Evolutionary conservation across 2,888 invertebrate genomes (phyloP).

Genomic region (Neelides folsomi): DNA sequence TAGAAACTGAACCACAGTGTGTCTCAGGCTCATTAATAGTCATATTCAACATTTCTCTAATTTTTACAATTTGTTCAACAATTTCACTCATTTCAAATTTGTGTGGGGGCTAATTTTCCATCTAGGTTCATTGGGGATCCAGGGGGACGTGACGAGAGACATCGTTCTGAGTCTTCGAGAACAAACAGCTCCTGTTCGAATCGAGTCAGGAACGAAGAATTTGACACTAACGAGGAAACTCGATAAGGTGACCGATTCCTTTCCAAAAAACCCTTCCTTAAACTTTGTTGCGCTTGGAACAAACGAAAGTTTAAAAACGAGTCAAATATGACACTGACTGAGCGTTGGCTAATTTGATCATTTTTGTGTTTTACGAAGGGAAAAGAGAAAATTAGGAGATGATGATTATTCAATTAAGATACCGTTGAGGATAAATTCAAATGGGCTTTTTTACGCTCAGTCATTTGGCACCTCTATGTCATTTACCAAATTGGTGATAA

Average conservation of each 20-base stretch:
- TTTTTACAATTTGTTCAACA: not conserved
- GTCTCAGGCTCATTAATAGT: not conserved
- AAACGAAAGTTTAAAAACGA: too few species aligned
- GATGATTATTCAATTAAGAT: too few species aligned
- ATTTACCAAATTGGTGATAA: too few species aligned
- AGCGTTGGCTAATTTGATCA: too few species aligned
- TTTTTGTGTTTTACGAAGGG: too few species aligned
- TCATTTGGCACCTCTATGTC: too few species aligned
- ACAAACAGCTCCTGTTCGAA: conserved; percentile 61
- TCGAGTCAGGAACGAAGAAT: conserved; percentile 64
- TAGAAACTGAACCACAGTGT: not conserved
- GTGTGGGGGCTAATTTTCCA: not conserved
- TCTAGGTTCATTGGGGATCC: conserved; percentile 55
- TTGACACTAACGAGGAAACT: conserved; percentile 60
- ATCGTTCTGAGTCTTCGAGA: conserved; percentile 66
- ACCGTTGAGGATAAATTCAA: too few species aligned
- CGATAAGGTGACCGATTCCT: conserved; percentile 48
- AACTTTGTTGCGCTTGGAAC: not conserved
- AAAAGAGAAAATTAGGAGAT: too few species aligned
- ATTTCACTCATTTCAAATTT: not conserved
- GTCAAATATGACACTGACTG: too few species aligned
- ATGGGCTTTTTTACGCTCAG: too few species aligned
- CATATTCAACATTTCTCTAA: not conserved
- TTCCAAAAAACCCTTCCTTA: too few species aligned
- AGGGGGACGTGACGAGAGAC: conserved; percentile 68